Percentiles rank a stretch among this genome's conserved stretches.
Conservation (phyloP, 2,113 vertebrate species). For the Zapus hudsonius region DNA sequence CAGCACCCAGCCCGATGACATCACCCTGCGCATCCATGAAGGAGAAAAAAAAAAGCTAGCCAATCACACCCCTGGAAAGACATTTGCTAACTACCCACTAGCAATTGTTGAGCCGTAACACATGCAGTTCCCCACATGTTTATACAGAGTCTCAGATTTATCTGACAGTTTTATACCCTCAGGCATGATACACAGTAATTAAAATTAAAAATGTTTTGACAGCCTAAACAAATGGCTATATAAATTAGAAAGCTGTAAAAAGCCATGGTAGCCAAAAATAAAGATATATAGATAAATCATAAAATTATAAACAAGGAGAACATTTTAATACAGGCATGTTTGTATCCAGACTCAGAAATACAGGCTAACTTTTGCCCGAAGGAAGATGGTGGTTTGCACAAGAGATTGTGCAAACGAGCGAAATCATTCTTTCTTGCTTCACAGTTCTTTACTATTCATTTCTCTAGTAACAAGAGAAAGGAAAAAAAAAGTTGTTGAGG, state of each 20-base stretch:
- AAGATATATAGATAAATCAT: constrained; percentile 84
- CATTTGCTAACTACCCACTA: constrained; percentile 80
- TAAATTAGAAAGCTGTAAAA: constrained; percentile 86
- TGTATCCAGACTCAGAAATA: constrained; percentile 76
- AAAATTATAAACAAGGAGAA: constrained; percentile 76
- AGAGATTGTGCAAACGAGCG: constrained; percentile 24
- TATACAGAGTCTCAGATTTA: constrained; percentile 84
- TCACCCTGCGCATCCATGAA: background rate
- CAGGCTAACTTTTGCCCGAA: constrained; percentile 66
- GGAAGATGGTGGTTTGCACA: constrained; percentile 64
- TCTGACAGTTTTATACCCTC: constrained; percentile 85
- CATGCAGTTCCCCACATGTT: constrained; percentile 80
- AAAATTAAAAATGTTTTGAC: constrained; percentile 88
- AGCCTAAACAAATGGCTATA: constrained; percentile 84
- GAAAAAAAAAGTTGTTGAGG: constrained; percentile 29
- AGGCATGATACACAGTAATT: constrained; percentile 84
- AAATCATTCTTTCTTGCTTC: constrained; percentile 44
- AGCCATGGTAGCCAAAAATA: constrained; percentile 77
- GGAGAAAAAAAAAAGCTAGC: background rate
- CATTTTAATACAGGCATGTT: constrained; percentile 77
- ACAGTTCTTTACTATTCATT: constrained; percentile 13
- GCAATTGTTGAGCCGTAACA: constrained; percentile 80
- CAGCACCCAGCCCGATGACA: background rate
- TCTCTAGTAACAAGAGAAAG: background rate
- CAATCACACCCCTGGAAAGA: constrained; percentile 13